Conservation (phyloP, 2,797 vertebrate genomes). For the Rhabdophis nuchalis region DNA sequence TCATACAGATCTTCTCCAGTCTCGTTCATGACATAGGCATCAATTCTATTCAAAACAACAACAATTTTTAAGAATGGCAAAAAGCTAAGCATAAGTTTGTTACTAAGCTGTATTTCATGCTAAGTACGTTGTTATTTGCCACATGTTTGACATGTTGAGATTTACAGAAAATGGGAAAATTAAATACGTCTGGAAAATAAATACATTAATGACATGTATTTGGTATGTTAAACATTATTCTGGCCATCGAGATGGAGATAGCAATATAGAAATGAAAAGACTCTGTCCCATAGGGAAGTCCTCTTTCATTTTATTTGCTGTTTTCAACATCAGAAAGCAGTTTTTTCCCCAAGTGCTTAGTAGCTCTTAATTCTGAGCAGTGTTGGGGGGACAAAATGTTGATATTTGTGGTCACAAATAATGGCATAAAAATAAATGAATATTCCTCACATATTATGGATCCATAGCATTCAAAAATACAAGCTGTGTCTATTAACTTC, state of each 20-base stretch:
- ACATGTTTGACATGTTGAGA: background rate
- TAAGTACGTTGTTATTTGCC: background rate
- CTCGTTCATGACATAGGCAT: constrained; percentile 18
- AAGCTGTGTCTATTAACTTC: background rate
- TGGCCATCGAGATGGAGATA: background rate
- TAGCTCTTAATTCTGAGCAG: background rate
- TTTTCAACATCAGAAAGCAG: background rate
- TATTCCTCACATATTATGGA: background rate
- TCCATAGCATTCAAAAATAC: background rate
- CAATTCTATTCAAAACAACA: constrained; percentile 23
- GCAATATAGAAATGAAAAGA: background rate
- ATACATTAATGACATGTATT: background rate
- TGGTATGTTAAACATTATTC: background rate
- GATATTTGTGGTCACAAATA: background rate
- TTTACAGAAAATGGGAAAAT: background rate
- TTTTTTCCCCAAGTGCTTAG: background rate
- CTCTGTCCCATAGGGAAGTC: background rate
- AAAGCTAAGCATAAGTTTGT: background rate
- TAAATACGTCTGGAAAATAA: background rate
- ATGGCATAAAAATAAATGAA: background rate
- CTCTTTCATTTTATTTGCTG: background rate
- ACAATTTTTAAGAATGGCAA: background rate
- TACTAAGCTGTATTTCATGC: background rate
- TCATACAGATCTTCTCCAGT: background rate
- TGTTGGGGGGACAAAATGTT: background rate